Percentiles rank a stretch among this genome's conserved stretches.
Conservation (phyloP, 1,140 invertebrate species). For the Diorhabda carinulata region DNA sequence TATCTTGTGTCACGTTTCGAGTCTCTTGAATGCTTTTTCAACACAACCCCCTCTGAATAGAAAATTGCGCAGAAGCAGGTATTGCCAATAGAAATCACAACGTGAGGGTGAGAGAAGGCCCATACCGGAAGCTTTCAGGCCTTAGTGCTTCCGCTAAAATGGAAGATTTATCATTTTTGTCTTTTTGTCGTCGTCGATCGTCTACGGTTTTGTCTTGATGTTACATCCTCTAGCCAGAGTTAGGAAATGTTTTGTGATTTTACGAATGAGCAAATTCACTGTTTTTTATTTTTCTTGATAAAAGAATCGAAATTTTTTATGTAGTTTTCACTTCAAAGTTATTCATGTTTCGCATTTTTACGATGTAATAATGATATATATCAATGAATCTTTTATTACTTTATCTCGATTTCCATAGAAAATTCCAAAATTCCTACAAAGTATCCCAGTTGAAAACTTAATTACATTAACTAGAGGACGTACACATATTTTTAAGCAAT, state of each 20-base stretch:
- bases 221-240: constrained; percentile 5
- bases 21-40: background rate
- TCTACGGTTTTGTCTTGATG: background rate
- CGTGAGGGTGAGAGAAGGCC: constrained; percentile 28
- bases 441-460: too few species aligned
- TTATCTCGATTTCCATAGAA: too few species aligned
- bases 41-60: background rate
- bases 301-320: too few species aligned
- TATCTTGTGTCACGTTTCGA: background rate
- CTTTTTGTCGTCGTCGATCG: background rate
- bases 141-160: constrained; percentile 38
- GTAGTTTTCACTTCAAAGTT: too few species aligned
- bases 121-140: constrained; percentile 37
- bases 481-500: too few species aligned
- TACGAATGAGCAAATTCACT: background rate
- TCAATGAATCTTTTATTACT: too few species aligned
- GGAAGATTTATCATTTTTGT: constrained; percentile 23
- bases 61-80: constrained; percentile 21
- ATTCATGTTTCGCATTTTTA: too few species aligned
- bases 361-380: too few species aligned
- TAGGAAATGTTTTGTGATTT: constrained; percentile 6
- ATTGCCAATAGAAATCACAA: constrained; percentile 28
- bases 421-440: too few species aligned
- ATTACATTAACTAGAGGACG: too few species aligned
- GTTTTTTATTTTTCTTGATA: background rate